Percentiles rank a stretch among this genome's conserved stretches.
Conservation (phyloP, 2,113 vertebrate genomes). For the Rutilus rutilus region DNA sequence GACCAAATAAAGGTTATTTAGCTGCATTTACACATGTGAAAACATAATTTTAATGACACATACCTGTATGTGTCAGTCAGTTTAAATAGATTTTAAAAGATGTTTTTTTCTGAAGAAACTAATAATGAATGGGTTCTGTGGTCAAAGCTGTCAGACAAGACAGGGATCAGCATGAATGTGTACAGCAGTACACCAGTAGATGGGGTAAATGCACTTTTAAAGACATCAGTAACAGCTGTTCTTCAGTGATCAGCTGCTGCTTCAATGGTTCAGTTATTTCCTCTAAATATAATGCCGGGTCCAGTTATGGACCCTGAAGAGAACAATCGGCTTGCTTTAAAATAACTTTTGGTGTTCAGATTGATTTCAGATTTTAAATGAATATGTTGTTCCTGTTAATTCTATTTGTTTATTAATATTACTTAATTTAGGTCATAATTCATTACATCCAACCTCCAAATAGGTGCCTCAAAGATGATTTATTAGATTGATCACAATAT, state of each 20-base stretch:
- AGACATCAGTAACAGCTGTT: neutral
- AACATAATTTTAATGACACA: neutral
- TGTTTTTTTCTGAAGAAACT: neutral
- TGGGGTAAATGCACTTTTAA: slow-evolving; percentile 38
- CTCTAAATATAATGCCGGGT: neutral
- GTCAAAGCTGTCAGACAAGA: neutral
- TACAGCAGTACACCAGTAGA: slow-evolving; percentile 42
- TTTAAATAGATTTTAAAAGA: neutral
- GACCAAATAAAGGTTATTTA: neutral
- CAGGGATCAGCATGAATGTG: neutral
- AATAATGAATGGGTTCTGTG: neutral
- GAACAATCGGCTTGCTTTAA: neutral
- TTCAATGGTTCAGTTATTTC: neutral
- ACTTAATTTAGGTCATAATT: neutral
- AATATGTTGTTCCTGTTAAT: neutral
- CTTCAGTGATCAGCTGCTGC: neutral
- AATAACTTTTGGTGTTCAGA: neutral
- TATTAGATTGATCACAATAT: too few relatives aligned
- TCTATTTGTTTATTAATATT: neutral
- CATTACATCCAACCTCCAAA: neutral
- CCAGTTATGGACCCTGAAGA: neutral
- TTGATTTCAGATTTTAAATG: too few relatives aligned
- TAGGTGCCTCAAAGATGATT: neutral
- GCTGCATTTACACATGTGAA: neutral
- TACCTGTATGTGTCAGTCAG: too few relatives aligned